These are phyloP conservation scores for Pseudopodoces humilis DNA, from an alignment of 2,113 vertebrate species.

Conservation along the genomic window DNA sequence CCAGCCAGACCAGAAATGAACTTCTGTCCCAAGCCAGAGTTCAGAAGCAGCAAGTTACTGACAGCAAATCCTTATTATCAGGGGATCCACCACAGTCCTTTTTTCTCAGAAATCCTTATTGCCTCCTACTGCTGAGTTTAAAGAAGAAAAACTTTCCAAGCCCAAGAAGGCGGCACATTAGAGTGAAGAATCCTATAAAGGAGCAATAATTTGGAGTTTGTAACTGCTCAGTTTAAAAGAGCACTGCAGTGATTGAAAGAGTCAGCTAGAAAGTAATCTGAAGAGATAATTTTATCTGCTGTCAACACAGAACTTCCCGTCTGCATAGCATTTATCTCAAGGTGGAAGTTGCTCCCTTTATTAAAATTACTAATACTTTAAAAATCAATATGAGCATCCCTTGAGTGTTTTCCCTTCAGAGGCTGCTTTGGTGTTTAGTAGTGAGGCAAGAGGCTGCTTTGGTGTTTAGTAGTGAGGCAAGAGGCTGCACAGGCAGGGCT, in stretches of 20 bases:
- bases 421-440: neutral
- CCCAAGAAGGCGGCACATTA: neutral
- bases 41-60: neutral
- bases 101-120: neutral
- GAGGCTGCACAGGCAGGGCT: neutral
- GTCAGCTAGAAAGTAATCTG: neutral
- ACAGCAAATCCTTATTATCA: neutral
- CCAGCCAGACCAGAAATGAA: neutral
- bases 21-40: neutral
- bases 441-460: neutral
- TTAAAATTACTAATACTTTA: neutral
- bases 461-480: neutral
- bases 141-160: neutral
- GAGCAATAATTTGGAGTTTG: neutral
- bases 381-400: neutral
- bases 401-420: neutral
- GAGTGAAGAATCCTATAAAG: neutral
- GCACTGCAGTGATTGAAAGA: neutral
- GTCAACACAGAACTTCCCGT: neutral
- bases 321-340: neutral
- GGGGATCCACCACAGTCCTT: neutral
- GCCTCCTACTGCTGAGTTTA: neutral
- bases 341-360: neutral
- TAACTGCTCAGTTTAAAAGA: neutral
- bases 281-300: constrained; percentile 5